phyloP scores from a whole-genome alignment of 1,140 invertebrate genomes.

The Aphelinus certus region DNA sequence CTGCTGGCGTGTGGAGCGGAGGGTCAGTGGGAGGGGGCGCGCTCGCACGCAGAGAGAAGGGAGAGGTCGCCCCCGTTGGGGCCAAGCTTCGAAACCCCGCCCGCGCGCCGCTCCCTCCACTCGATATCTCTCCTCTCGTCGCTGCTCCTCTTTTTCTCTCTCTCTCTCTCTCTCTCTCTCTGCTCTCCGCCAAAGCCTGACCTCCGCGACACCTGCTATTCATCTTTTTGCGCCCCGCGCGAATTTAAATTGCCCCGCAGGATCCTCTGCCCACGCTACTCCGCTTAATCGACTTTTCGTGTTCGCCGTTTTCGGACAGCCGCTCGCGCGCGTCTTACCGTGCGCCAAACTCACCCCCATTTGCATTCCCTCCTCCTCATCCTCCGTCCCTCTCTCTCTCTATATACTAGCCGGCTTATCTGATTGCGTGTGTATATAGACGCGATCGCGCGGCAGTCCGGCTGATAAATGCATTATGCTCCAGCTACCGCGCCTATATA shows the following conservation, averaged over 20 bases:
- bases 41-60: constrained; percentile 24
- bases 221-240: constrained; percentile 10
- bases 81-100: constrained; percentile 66
- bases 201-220: constrained; percentile 30
- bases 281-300: constrained; percentile 42
- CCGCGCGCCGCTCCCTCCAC: constrained; percentile 62
- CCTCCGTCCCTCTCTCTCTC: constrained; percentile 38
- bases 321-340: constrained; percentile 39
- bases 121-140: constrained; percentile 53
- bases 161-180: constrained; percentile 45
- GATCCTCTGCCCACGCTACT: constrained; percentile 22
- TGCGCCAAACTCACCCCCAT: constrained; percentile 29
- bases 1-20: constrained; percentile 1
- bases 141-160: constrained; percentile 49
- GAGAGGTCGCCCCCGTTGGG: constrained; percentile 60
- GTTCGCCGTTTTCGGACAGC: constrained; percentile 12
- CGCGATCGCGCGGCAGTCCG: too few species aligned
- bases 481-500: too few species aligned
- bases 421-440: too few species aligned
- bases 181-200: constrained; percentile 1
- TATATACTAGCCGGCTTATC: not conserved
- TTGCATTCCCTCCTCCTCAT: constrained; percentile 46
- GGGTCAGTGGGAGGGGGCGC: constrained; percentile 43
- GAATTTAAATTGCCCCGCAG: constrained; percentile 39
- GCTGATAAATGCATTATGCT: too few species aligned